Base-by-base conservation (phyloP, 2,797 vertebrate species). In the Sphenopsis melanotis region DNA sequence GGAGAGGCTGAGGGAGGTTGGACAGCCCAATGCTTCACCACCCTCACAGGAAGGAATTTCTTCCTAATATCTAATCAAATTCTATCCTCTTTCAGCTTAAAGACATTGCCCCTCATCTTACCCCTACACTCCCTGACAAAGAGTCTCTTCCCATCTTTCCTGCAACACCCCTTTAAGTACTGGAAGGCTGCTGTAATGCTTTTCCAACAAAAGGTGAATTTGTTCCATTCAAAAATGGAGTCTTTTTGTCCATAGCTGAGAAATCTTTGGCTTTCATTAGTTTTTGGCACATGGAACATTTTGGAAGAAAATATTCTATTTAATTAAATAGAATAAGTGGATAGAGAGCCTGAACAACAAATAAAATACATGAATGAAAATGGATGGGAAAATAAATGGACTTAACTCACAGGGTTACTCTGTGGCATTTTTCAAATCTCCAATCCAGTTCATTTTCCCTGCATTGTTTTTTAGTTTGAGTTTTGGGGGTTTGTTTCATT, bases 231-330 rank as follows among this genome's bases (percentile, higher is more conserved):
- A 70, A 92, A 92, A 87, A 92, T 37, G 4, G 37, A 7, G 5
- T 74, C 32, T 50, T 34, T 65, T 78, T 78, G 70, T 72, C 36
- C 29, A 37, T 4, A 63, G 34, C 61, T 77, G 49, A 52, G 23
- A 85, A 85, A 53, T 32, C 20, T 87, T 87, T 69, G 63, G 36
- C 37, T 90, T 93, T 76, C 59, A 37, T 84, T 87, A 69, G 14
- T 27, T 86, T 83, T 76, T 92, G 74, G 55, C 59, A 79, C 42
- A 76, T 27, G 9, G 26, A 63, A 80, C 5, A 30, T 74, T 69
- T 71, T 91, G 49, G n/a, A 83, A 91, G 30, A 93, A 94, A 91
- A 80, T 42, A 83, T 17, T 57, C 34, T 77, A 39, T 87, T 89
- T 80, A 56, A 84, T 82, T 50, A 87, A 83, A 87, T 41, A 65